Evolutionary conservation across 2,113 vertebrate species (phyloP).

Genomic region (Climacteris rufus): DNA sequence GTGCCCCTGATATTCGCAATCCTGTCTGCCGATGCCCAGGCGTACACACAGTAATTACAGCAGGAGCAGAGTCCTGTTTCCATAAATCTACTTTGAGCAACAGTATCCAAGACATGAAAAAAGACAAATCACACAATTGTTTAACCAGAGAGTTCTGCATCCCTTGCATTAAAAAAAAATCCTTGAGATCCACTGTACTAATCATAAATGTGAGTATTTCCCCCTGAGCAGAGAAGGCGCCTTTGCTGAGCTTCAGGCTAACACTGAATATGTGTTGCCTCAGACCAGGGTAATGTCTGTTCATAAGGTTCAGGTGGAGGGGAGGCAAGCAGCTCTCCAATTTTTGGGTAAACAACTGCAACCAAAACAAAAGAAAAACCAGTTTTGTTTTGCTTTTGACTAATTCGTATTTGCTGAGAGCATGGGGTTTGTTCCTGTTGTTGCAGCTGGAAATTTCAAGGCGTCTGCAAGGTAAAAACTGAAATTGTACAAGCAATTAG

Average conservation of each 20-base stretch:
- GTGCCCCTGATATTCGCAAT: neutral
- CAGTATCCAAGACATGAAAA: neutral
- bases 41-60: neutral
- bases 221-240: neutral
- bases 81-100: neutral
- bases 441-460: constrained; percentile 52
- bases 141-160: neutral
- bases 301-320: neutral
- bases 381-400: constrained; percentile 43
- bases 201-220: neutral
- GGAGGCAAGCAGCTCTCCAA: neutral
- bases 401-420: constrained; percentile 23
- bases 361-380: neutral
- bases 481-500: constrained; percentile 35
- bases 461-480: constrained; percentile 8
- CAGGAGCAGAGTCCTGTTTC: neutral
- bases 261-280: neutral
- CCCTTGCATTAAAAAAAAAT: neutral
- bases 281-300: neutral
- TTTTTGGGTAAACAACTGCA: constrained; percentile 36
- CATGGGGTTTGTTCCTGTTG: constrained; percentile 17
- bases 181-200: neutral
- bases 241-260: neutral
- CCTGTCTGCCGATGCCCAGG: neutral
- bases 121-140: neutral